Evolutionary conservation across 2,113 vertebrate genomes (phyloP), one percentile per base, ranked within the genome.

Genomic region (Poicephalus gulielmi): DNA sequence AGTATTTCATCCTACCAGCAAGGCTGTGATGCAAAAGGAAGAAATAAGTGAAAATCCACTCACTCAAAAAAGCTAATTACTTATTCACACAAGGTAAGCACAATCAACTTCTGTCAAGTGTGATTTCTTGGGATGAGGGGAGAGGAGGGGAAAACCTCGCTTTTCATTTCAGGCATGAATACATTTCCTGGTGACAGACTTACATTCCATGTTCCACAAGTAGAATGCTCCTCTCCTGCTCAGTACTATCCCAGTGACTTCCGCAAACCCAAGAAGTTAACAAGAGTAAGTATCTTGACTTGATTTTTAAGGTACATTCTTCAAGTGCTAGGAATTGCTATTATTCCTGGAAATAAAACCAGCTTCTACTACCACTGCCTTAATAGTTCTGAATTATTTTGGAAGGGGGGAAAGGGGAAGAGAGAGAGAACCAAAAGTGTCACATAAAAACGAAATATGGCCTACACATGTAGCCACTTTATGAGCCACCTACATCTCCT

Each of bases 81-180:
- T 77, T 83, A 80, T 52, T 88, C 74, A 86, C 46, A 67, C 5
- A 46, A 8, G 25, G 8, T 52, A 90, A 85, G 12, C 17, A 62
- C 7, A 30, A 83, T 43, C 31, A 67, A 30, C 9, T 44, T 74
- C 53, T 30, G 31, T 23, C 46, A 83, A 71, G 22, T 24, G 31
- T 24, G 1, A 80, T 30, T 74, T 69, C 19, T 25, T 4, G 4
- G 17, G 17, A 22, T 11, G 27, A 7, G 11, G 46, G 9, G 10
- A 18, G 17, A 9, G 23, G 1, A 14, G 6, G 1, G 23, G 4
- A 8, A 31, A 55, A 63, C 5, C 8, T 70, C 5, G 0, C 37
- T 81, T 77, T 66, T 55, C 50, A 81, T 62, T 91, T 62, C 44
- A 41, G 35, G 9, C 44, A 78, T 13, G 30, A 67, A 64, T 63